phyloP scores from a whole-genome alignment of 1,140 invertebrate species.

The Branchinecta lindahli region DNA sequence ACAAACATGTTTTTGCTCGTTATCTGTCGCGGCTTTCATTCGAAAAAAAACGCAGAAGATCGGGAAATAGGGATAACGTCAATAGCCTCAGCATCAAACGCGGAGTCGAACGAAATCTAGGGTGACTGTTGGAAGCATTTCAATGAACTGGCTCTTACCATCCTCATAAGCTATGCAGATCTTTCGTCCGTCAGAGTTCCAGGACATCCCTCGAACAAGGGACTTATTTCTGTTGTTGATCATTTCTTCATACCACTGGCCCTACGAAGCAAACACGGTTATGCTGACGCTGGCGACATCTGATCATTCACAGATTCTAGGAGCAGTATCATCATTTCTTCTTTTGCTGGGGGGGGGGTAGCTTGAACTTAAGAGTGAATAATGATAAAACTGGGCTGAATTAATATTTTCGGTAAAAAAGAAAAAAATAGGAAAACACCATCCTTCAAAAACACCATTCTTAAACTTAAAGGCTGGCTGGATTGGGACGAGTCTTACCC shows the following conservation, averaged over 20 bases:
- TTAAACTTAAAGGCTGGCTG: too few relatives aligned
- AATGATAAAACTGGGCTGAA: too few relatives aligned
- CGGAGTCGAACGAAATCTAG: too few relatives aligned
- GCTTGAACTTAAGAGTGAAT: neutral
- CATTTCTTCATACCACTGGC: slow-evolving; percentile 98
- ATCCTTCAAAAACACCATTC: too few relatives aligned
- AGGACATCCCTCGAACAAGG: slow-evolving; percentile 84
- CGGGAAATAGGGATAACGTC: too few relatives aligned
- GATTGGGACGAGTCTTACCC: too few relatives aligned
- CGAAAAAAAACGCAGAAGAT: too few relatives aligned
- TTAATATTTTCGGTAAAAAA: too few relatives aligned
- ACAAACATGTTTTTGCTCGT: too few relatives aligned
- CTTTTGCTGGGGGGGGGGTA: neutral
- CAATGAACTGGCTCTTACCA: slow-evolving; percentile 37
- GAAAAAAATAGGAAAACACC: too few relatives aligned
- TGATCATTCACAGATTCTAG: neutral
- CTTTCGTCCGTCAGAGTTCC: slow-evolving; percentile 88
- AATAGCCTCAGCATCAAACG: too few relatives aligned
- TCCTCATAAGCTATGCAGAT: slow-evolving; percentile 99
- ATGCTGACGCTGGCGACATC: neutral
- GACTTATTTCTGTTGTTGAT: slow-evolving; percentile 98
- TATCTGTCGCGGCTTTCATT: too few relatives aligned
- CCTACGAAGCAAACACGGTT: slow-evolving; percentile 34
- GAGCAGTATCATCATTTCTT: neutral
- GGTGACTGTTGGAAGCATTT: neutral